Conservation (phyloP, 2,888 invertebrate species). For the Hybos culiciformis region DNA sequence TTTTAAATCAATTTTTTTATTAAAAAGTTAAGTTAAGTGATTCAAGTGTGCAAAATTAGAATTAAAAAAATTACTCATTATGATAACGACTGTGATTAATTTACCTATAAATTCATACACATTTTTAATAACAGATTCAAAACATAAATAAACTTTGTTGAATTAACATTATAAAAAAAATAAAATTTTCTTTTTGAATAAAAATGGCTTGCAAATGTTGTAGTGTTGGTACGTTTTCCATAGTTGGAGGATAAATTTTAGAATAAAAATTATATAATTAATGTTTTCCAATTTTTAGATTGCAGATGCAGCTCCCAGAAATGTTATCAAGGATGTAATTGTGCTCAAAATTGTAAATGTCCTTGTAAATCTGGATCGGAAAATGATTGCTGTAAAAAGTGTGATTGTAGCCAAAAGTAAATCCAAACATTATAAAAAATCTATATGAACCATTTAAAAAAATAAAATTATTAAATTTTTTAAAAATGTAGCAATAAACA, state of each 20-base stretch:
- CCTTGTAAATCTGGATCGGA: conserved; percentile 16
- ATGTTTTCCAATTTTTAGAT: conserved; percentile 15
- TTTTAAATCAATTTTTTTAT: too few species aligned
- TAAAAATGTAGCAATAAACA: too few species aligned
- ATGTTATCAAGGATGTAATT: conserved; percentile 27
- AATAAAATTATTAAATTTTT: too few species aligned
- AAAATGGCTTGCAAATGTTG: conserved; percentile 10
- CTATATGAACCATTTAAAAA: too few species aligned
- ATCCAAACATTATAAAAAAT: too few species aligned
- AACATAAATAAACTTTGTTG: conserved; percentile 7
- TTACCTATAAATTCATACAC: neutral
- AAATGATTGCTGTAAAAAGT: conserved; percentile 13
- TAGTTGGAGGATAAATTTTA: neutral
- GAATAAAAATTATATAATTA: neutral
- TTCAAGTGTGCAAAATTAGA: too few species aligned
- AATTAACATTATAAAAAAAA: conserved; percentile 9
- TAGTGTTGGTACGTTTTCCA: conserved; percentile 11
- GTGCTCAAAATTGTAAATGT: conserved; percentile 21
- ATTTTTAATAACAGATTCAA: neutral
- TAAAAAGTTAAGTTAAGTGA: too few species aligned
- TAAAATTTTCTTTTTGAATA: neutral
- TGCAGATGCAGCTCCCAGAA: conserved; percentile 29
- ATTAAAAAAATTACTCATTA: too few species aligned
- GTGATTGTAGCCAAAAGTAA: too few species aligned
- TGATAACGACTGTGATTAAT: too few species aligned